Conservation (phyloP, 1,140 invertebrate species). For the Drosophila mojavensis region DNA sequence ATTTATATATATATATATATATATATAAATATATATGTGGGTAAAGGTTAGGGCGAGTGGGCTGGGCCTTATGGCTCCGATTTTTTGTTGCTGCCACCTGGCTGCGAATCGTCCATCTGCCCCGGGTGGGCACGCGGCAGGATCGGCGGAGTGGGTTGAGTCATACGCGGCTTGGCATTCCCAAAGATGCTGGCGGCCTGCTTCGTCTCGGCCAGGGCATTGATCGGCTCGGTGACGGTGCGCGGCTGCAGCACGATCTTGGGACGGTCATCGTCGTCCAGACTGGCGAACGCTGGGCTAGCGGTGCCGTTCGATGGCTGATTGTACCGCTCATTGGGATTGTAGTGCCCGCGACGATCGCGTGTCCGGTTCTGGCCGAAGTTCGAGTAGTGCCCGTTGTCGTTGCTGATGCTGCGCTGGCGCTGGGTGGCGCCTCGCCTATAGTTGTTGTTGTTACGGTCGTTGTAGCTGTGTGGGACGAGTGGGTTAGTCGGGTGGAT, state of each 20-base stretch:
- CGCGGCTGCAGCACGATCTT: constrained; percentile 92
- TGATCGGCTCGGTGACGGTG: constrained; percentile 92
- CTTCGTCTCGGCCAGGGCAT: constrained; percentile 91
- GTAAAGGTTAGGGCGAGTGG: background rate
- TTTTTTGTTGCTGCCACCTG: constrained; percentile 14
- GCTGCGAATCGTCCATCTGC: background rate
- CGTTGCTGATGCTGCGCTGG: constrained; percentile 34
- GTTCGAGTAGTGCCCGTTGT: constrained; percentile 46
- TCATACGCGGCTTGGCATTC: constrained; percentile 92
- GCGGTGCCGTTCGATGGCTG: background rate
- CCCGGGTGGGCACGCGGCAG: background rate
- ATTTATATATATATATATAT: too few species aligned
- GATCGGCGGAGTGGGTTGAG: constrained; percentile 36
- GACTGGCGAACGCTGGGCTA: background rate
- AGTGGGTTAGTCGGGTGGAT: background rate
- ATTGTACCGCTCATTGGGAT: constrained; percentile 46
- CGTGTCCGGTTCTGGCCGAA: constrained; percentile 78
- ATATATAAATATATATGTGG: too few species aligned
- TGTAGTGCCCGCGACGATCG: constrained; percentile 70
- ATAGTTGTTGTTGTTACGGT: constrained; percentile 26
- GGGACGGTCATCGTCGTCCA: constrained; percentile 89
- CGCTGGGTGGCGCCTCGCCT: constrained; percentile 7
- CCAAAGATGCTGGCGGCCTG: constrained; percentile 93
- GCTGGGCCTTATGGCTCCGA: background rate
- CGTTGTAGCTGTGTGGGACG: constrained; percentile 12